Evolutionary conservation across 2,113 vertebrate species (phyloP), one percentile per base, ranked within the genome.

Genomic region (Pleuronectes platessa): DNA sequence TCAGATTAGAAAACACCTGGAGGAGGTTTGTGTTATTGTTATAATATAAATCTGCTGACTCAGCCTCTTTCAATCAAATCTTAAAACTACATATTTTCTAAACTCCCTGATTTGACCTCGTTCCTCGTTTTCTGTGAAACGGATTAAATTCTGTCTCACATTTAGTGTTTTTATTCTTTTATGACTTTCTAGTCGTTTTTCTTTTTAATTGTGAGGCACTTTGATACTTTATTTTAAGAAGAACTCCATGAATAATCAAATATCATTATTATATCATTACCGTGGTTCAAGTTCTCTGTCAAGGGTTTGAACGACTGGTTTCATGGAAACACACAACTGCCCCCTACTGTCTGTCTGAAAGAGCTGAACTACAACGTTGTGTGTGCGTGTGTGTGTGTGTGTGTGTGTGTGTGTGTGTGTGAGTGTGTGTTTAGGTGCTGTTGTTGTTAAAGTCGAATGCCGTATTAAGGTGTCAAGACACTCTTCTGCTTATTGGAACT

Each of bases 381-480:
- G 18, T 54, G 18, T 21, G 20, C 21, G 18, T 54, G 7, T 21
- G 18, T 54, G 6, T 11, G 18, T 54, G 7, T 54, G 20, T 21
- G n/a, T 21, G 7, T 54, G 20, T 21, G 6, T 54, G 20, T 54
- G 20, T 21, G 6, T 11, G 2, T 56, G 72, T 61, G 20, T 54
- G 51, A 14, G 55, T 15, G 23, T 24, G 0, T 56, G 21, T 31
- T 35, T 23, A 20, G 7, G 35, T n/a, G 12, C 60, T 8, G 2
- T 56, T 74, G 61, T 17, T 24, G n/a, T n/a, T 21, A 55, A 8
- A 77, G 79, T 84, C 24, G 69, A 68, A 86, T 79, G 54, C 5
- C 51, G 2, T 71, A 56, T 62, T 13, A 61, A 6, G 51, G 72
- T 75, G 87, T 63, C 17, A 81, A 65, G 60, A 84, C 9, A 3